phyloP scores from a whole-genome alignment of 1,140 invertebrate species.

The Cylas formicarius region DNA sequence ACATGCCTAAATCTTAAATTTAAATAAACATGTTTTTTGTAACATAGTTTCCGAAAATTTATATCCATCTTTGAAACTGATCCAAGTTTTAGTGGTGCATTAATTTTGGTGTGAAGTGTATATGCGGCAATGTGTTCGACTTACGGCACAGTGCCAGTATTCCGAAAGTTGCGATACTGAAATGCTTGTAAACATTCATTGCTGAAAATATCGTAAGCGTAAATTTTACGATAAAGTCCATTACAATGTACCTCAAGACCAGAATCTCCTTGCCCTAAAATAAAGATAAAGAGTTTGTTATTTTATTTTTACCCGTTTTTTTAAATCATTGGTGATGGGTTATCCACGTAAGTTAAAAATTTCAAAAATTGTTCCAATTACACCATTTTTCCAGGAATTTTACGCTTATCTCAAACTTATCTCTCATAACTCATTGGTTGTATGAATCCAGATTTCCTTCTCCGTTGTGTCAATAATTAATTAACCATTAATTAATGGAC shows the following conservation, averaged over 20 bases:
- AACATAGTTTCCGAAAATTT: not conserved
- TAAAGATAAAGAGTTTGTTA: not conserved
- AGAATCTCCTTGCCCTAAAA: conserved; percentile 20
- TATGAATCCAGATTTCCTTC: too few relatives aligned
- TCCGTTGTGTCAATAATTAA: too few relatives aligned
- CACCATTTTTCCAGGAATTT: too few relatives aligned
- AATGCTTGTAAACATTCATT: conserved; percentile 8
- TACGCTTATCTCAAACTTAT: too few relatives aligned
- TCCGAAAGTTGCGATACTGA: not conserved
- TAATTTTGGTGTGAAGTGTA: not conserved
- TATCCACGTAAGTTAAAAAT: too few relatives aligned
- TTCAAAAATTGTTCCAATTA: too few relatives aligned
- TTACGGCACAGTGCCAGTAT: conserved; percentile 13
- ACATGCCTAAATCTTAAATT: conserved; percentile 1
- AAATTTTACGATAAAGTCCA: conserved; percentile 15
- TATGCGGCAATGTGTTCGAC: too few relatives aligned
- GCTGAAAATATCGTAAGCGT: conserved; percentile 14
- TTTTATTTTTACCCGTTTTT: too few relatives aligned
- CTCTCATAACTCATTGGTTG: too few relatives aligned
- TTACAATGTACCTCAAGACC: conserved; percentile 11
- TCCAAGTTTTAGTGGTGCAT: not conserved
- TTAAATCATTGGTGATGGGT: too few relatives aligned
- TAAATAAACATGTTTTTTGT: not conserved
- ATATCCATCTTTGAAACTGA: not conserved
- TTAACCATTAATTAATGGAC: too few relatives aligned